Conservation (phyloP, 2,797 vertebrate species). For the Pangasius macronema region DNA sequence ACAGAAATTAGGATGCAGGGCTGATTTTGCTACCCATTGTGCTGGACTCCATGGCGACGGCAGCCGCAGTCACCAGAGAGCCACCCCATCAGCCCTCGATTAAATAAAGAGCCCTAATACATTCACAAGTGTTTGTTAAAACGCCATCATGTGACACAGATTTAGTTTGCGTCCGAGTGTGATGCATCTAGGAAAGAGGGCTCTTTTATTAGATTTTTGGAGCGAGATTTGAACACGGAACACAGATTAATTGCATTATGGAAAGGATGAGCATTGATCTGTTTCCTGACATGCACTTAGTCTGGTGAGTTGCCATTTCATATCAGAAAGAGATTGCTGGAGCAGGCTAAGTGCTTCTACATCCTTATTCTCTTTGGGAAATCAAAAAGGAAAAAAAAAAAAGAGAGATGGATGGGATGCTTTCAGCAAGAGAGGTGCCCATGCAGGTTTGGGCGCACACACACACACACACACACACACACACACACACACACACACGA, state of each 20-base stretch:
- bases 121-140: slow-evolving; percentile 47
- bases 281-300: slow-evolving; percentile 60
- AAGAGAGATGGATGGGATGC: slow-evolving; percentile 1
- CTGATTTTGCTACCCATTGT: slow-evolving; percentile 46
- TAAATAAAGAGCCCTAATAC: slow-evolving; percentile 50
- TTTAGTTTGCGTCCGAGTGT: slow-evolving; percentile 42
- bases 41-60: slow-evolving; percentile 36
- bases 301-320: slow-evolving; percentile 57
- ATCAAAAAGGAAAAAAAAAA: not conserved
- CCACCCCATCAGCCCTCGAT: slow-evolving; percentile 33
- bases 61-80: slow-evolving; percentile 46
- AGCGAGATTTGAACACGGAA: slow-evolving; percentile 52
- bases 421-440: slow-evolving; percentile 35
- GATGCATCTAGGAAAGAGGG: slow-evolving; percentile 48
- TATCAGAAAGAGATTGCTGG: slow-evolving; percentile 52
- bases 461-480: too few relatives aligned
- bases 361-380: slow-evolving; percentile 38
- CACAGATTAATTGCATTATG: slow-evolving; percentile 60
- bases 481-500: too few relatives aligned
- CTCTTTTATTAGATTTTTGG: slow-evolving; percentile 59
- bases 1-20: slow-evolving; percentile 47
- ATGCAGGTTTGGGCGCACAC: not conserved
- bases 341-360: slow-evolving; percentile 34
- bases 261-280: slow-evolving; percentile 59
- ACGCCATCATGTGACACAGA: slow-evolving; percentile 53